phyloP scores from a whole-genome alignment of 2,797 vertebrate genomes.

The Hoplostethus mediterraneus region DNA sequence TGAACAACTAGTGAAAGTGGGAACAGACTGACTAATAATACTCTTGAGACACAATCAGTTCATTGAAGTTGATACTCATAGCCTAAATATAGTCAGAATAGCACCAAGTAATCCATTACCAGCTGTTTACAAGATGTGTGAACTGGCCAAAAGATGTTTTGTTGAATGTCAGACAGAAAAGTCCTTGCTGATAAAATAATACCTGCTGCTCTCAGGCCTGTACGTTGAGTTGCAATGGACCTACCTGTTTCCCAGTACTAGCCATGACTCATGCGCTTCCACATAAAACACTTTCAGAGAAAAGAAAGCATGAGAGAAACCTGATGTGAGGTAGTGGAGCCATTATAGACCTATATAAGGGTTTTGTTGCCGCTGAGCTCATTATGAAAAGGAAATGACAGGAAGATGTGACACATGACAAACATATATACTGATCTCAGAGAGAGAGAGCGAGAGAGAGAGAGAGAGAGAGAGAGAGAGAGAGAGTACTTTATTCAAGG shows the following conservation, averaged over 20 bases:
- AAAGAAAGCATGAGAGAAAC: slow-evolving; percentile 1
- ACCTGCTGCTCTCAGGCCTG: not conserved
- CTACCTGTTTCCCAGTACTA: slow-evolving; percentile 29
- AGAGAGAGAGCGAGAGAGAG: slow-evolving; percentile 5
- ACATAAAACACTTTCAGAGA: slow-evolving; percentile 13
- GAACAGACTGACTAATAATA: not conserved
- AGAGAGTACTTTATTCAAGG: slow-evolving; percentile 8
- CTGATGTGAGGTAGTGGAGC: not conserved
- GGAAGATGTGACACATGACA: slow-evolving; percentile 5
- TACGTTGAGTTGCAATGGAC: slow-evolving; percentile 3
- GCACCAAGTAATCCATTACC: no score
- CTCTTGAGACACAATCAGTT: no score
- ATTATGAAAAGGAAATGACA: slow-evolving; percentile 47
- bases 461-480: slow-evolving; percentile 16
- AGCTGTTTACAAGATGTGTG: no score
- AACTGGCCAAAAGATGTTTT: no score
- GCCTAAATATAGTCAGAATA: not conserved
- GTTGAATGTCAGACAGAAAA: no score
- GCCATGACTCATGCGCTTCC: slow-evolving; percentile 27
- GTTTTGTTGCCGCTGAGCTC: slow-evolving; percentile 6
- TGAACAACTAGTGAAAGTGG: not conserved
- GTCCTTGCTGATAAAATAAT: no score
- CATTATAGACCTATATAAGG: slow-evolving; percentile 21
- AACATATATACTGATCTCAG: slow-evolving; percentile 9
- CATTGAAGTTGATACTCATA: no score